Evolutionary conservation across 2,888 invertebrate genomes (phyloP).

Genomic region (Trachelus iudaicus): DNA sequence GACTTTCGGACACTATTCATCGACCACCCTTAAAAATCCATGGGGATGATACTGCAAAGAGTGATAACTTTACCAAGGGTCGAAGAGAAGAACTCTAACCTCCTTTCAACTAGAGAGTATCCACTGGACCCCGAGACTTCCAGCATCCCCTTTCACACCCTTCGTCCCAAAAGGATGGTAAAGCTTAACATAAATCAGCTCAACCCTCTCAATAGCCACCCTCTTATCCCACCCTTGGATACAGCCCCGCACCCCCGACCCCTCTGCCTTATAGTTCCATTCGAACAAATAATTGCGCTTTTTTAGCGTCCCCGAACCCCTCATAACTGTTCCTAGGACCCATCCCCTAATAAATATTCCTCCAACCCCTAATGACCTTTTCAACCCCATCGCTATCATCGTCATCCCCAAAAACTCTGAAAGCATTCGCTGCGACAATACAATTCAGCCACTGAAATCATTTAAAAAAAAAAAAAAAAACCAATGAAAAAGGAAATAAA

Average conservation of each 20-base stretch:
- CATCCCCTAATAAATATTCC: not conserved
- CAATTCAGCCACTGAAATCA: not conserved
- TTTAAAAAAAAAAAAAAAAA: not conserved
- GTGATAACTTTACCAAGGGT: not conserved
- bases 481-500: too few relatives aligned
- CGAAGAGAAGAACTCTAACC: not conserved
- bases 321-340: not conserved
- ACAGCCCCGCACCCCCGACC: not conserved
- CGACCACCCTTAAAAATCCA: not conserved
- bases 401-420: not conserved
- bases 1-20: constrained; percentile 16
- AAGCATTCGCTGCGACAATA: not conserved
- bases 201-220: not conserved
- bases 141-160: not conserved
- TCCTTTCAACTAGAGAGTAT: not conserved
- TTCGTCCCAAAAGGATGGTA: not conserved
- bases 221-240: not conserved
- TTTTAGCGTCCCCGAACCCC: not conserved
- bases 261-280: not conserved
- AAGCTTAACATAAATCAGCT: not conserved
- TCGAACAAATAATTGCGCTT: not conserved
- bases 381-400: not conserved
- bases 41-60: not conserved
- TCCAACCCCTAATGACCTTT: not conserved
- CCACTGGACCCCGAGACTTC: not conserved